Evolutionary conservation across 35 echinoderm and acorn worm genomes (phyloP).

Genomic region (Chiridota heheva): DNA sequence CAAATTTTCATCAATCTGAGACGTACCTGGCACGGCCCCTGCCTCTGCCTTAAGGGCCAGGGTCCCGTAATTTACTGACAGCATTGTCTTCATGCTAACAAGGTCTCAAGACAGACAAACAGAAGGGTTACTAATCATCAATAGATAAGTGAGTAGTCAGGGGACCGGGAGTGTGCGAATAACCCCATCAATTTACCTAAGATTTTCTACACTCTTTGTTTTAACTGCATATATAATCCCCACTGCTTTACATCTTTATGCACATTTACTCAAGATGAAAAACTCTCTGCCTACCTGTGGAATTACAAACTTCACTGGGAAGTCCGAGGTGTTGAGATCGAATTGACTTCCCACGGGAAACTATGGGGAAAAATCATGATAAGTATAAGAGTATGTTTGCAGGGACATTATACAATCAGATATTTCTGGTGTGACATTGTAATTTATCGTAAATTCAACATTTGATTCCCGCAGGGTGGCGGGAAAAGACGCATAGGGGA

Average conservation of each 20-base stretch:
- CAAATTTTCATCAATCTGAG: too few species aligned
- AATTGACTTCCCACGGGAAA: background rate
- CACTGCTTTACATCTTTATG: background rate
- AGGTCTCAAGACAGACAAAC: background rate
- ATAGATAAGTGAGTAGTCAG: background rate
- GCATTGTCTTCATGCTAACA: too few species aligned
- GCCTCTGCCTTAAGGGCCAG: too few species aligned
- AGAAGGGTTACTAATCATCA: background rate
- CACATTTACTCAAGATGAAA: background rate
- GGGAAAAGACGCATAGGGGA: too few species aligned
- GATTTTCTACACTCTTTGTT: background rate
- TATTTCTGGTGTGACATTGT: too few species aligned
- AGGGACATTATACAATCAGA: too few species aligned
- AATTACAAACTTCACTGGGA: constrained; percentile 52
- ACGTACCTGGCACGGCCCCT: too few species aligned
- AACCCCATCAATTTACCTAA: background rate
- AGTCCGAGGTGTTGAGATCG: constrained; percentile 45
- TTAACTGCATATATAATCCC: background rate
- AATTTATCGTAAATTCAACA: too few species aligned
- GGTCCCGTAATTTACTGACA: too few species aligned
- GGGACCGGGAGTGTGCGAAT: too few species aligned
- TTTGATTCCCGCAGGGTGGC: too few species aligned
- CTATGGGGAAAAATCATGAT: background rate
- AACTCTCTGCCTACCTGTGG: constrained; percentile 35
- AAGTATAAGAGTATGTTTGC: too few species aligned